Percentiles rank a stretch among this genome's conserved stretches.
Evolutionary conservation across 2,888 invertebrate genomes (phyloP).

Genomic region (Drosophila aldrichi): DNA sequence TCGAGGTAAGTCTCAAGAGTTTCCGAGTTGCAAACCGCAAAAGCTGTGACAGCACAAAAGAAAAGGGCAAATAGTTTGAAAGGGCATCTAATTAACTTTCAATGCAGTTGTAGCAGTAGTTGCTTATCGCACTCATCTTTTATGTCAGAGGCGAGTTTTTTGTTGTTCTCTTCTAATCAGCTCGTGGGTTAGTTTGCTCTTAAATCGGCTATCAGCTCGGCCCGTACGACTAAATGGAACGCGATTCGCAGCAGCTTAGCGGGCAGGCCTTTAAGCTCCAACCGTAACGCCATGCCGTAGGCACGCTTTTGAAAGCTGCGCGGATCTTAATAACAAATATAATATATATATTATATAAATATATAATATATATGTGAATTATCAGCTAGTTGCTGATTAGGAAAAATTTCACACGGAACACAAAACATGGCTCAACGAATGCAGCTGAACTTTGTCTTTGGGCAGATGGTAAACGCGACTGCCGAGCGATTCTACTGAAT

Average conservation of each 20-base stretch:
- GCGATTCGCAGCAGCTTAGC: slow-evolving; percentile 5
- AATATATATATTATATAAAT: slow-evolving; percentile 10
- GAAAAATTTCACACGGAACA: slow-evolving; percentile 72
- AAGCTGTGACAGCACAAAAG: slow-evolving; percentile 4
- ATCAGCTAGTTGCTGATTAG: slow-evolving; percentile 64
- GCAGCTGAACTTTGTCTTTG: slow-evolving; percentile 57
- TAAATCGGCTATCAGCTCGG: slow-evolving; percentile 4
- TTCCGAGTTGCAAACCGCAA: slow-evolving; percentile 2
- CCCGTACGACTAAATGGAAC: slow-evolving; percentile 5
- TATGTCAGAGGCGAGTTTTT: neutral
- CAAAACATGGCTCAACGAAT: slow-evolving; percentile 7
- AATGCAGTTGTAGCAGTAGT: neutral
- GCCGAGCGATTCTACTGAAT: neutral
- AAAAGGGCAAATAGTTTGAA: neutral
- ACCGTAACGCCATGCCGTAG: slow-evolving; percentile 53
- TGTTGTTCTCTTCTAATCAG: slow-evolving; percentile 15
- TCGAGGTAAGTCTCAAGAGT: neutral
- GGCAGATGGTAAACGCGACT: slow-evolving; percentile 49
- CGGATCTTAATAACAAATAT: slow-evolving; percentile 35
- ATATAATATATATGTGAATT: slow-evolving; percentile 21
- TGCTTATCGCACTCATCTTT: neutral
- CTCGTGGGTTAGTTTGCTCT: slow-evolving; percentile 1
- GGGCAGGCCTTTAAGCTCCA: slow-evolving; percentile 5
- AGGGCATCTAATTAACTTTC: neutral
- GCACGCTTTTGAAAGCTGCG: slow-evolving; percentile 65